phyloP scores from a whole-genome alignment of 1,140 invertebrate genomes.

The Drosophila athabasca region DNA sequence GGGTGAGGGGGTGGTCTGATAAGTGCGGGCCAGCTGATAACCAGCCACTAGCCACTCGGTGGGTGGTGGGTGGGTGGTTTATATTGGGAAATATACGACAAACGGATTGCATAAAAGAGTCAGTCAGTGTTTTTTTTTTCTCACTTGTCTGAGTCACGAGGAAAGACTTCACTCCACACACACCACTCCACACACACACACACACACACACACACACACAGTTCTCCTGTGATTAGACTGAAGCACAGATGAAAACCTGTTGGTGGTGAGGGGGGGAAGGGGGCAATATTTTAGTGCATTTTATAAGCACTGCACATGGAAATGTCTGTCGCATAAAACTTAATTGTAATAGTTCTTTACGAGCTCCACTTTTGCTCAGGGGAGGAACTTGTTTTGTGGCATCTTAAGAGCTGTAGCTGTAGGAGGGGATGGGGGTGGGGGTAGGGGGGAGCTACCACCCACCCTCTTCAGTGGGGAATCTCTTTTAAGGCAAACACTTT shows the following conservation, averaged over 20 bases:
- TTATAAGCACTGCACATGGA: constrained; percentile 63
- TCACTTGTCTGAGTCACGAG: constrained; percentile 28
- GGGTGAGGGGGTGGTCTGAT: constrained; percentile 14
- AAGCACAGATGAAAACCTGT: constrained; percentile 18
- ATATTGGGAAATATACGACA: constrained; percentile 41
- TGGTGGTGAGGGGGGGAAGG: not conserved
- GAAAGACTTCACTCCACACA: not conserved
- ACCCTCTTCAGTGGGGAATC: constrained; percentile 22
- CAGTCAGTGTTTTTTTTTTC: constrained; percentile 18
- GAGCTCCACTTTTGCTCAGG: constrained; percentile 40
- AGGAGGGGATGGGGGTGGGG: too few species aligned
- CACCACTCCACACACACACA: not conserved
- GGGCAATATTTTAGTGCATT: constrained; percentile 72
- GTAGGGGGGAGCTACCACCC: too few species aligned
- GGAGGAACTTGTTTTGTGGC: constrained; percentile 1
- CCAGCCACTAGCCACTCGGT: constrained; percentile 26
- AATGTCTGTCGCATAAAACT: constrained; percentile 80
- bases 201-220: too few species aligned
- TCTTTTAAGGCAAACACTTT: constrained; percentile 38
- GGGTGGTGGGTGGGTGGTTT: constrained; percentile 19
- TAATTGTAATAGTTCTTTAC: constrained; percentile 82
- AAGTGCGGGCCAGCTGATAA: constrained; percentile 16
- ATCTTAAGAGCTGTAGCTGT: too few species aligned
- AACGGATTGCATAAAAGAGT: constrained; percentile 59
- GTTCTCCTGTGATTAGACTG: too few species aligned